These are phyloP conservation scores for Ephydatia muelleri DNA, from an alignment of 37 sponge, comb jelly and placozoan genomes.

Conservation along the genomic window DNA sequence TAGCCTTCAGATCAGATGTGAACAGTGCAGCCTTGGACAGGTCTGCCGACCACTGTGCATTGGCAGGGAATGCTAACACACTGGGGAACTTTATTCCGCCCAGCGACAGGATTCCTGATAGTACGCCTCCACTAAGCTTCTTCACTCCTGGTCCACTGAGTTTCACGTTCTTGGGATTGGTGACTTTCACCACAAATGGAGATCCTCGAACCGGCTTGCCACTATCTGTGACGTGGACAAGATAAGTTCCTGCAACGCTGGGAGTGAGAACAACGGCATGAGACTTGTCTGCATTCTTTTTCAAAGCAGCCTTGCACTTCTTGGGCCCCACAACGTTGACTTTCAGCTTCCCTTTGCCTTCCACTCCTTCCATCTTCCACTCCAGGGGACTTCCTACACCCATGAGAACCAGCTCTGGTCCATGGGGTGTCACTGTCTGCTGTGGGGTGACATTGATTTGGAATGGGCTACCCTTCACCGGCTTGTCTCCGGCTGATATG, in stretches of 20 bases:
- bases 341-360: slow-evolving; percentile 68
- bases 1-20: neutral
- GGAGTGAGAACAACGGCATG: slow-evolving; percentile 35
- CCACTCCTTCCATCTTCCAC: slow-evolving; percentile 53
- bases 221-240: slow-evolving; percentile 34
- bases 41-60: neutral
- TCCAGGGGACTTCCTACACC: slow-evolving; percentile 28
- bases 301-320: slow-evolving; percentile 1
- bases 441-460: slow-evolving; percentile 18
- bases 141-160: slow-evolving; percentile 75
- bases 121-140: neutral
- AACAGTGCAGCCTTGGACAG: neutral
- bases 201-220: slow-evolving; percentile 56
- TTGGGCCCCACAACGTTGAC: slow-evolving; percentile 48
- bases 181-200: slow-evolving; percentile 63
- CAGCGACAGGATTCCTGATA: neutral
- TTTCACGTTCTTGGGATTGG: slow-evolving; percentile 63
- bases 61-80: neutral
- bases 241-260: slow-evolving; percentile 39
- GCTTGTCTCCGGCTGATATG: slow-evolving; percentile 13
- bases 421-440: neutral
- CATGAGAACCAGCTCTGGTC: neutral
- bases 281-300: slow-evolving; percentile 52
- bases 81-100: neutral
- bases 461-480: slow-evolving; percentile 31